Evolutionary conservation across 2,888 invertebrate species (phyloP).

Genomic region (Globia sparganii): DNA sequence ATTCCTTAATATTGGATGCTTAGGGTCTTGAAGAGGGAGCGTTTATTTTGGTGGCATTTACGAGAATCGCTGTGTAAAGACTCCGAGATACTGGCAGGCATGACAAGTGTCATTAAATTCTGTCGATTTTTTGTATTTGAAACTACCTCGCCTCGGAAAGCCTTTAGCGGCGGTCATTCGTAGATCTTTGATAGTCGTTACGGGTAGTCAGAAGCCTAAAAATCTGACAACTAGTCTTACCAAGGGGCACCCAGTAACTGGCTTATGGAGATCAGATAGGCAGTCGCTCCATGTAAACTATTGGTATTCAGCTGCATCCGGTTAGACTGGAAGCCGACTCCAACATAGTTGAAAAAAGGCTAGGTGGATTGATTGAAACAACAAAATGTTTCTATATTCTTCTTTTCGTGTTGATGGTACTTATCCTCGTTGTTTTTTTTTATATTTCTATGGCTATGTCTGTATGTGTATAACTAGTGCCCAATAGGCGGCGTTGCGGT

Average conservation of each 20-base stretch:
- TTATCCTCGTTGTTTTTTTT: too few relatives aligned
- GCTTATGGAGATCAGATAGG: not conserved
- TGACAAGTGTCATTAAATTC: constrained; percentile 10
- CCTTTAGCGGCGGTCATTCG: not conserved
- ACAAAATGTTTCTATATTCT: too few relatives aligned
- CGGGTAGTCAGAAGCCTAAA: not conserved
- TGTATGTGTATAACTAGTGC: not conserved
- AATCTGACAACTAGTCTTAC: not conserved
- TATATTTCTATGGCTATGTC: too few relatives aligned
- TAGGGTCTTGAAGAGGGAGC: constrained; percentile 43
- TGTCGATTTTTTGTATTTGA: not conserved
- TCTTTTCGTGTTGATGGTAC: not conserved
- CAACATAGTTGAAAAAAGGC: not conserved
- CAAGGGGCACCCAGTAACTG: not conserved
- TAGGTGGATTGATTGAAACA: not conserved
- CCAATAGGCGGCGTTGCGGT: not conserved
- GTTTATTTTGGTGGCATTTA: constrained; percentile 51
- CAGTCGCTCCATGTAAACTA: not conserved
- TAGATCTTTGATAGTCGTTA: not conserved
- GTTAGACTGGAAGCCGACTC: not conserved
- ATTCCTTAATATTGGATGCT: constrained; percentile 69
- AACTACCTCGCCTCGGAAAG: not conserved
- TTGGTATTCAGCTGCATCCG: not conserved
- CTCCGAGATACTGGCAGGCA: not conserved
- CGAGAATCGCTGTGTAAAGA: constrained; percentile 14